Evolutionary conservation across 2,113 vertebrate species (phyloP), one percentile per base, ranked within the genome.

Genomic region (Chionodraco myersi): DNA sequence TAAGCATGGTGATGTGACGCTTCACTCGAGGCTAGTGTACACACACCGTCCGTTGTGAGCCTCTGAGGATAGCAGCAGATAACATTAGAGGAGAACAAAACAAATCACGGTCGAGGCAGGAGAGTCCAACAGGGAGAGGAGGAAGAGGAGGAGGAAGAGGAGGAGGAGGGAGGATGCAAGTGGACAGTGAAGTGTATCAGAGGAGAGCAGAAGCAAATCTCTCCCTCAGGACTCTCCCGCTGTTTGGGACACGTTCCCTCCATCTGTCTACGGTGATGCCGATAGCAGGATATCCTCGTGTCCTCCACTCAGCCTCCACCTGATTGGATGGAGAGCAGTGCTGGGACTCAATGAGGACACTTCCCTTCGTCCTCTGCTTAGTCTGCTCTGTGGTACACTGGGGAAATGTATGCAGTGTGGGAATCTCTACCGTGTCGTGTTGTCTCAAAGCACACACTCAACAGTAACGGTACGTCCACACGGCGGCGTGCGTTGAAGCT

Each of bases 1-100:
- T 34, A 30, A 30, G 30, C 30, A 30, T 10, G 36, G 53, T 79
- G 79, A 85, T 83, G 77, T 47, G 59, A 86, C 73, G 67, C 10
- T 49, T 10, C 87, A 79, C 83, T 90, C 49, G 2, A 85, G 70
- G 76, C 26, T 61, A 36, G 75, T 79, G 71, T 81, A 86, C 63
- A 81, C 65, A 88, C 63, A 63, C 79, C 59, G 77, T 86, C 82
- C 75, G 57, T 82, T 72, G 52, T 2, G n/a, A 72, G 72, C 81
- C 76, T 82, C 75, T 62, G 86, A 90, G 85, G 83, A 83, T 72
- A 88, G 80, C 83, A 74, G 73, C 77, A 89, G 74, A 86, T 84
- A 85, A 64, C 75, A 82, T 72, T 62, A 71, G 59, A 34, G 60
- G 82, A 48, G 63, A 90, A 76, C 52, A 73, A 90, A 89, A 89